phyloP scores from a whole-genome alignment of 2,113 vertebrate species.

The Willisornis vidua region DNA sequence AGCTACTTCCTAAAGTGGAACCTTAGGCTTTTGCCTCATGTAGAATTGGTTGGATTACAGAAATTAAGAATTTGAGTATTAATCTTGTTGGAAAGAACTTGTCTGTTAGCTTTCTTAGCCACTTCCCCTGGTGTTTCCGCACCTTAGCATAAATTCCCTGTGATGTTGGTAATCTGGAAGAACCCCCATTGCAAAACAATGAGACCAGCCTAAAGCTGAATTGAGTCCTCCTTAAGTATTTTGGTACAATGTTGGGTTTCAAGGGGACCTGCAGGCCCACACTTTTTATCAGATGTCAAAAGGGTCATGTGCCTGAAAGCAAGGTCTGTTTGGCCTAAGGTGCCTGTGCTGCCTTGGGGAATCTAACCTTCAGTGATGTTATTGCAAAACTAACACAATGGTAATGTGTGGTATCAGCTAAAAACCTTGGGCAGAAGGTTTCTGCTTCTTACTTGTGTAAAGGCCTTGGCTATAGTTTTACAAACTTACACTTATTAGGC shows the following conservation, averaged over 20 bases:
- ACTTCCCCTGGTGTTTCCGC: background rate
- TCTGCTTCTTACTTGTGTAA: background rate
- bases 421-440: constrained; percentile 30
- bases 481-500: background rate
- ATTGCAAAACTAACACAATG: background rate
- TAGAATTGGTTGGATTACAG: background rate
- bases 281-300: background rate
- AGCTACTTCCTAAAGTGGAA: background rate
- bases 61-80: background rate
- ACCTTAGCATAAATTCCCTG: background rate
- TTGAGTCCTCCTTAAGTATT: background rate
- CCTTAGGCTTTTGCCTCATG: background rate
- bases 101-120: background rate
- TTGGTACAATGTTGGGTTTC: background rate
- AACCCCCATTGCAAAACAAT: background rate
- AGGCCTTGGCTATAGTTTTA: background rate
- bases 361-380: background rate
- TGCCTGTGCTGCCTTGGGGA: background rate
- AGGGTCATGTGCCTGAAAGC: background rate
- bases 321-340: background rate
- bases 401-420: background rate
- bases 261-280: background rate
- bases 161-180: background rate
- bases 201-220: background rate
- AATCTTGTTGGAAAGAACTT: background rate